phyloP scores from a whole-genome alignment of 1,140 invertebrate genomes.

The Cepaea nemoralis region DNA sequence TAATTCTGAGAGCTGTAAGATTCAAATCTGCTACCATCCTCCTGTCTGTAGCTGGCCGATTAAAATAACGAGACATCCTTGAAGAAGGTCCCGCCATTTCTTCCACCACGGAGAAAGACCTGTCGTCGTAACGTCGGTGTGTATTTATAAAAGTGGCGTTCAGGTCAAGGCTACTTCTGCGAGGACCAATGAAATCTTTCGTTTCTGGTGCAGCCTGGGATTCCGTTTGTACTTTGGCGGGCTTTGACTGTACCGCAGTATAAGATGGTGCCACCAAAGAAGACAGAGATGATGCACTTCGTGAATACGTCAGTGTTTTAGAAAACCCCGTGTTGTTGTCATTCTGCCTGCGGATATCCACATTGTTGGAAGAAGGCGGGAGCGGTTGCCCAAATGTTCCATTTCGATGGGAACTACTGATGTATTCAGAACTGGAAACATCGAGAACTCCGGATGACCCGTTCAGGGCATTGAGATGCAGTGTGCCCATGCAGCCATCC shows the following conservation, averaged over 20 bases:
- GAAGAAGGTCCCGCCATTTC: not conserved
- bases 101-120: not conserved
- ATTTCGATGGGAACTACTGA: not conserved
- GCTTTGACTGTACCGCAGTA: too few species aligned
- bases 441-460: not conserved
- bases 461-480: slow-evolving; percentile 19
- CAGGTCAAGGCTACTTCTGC: slow-evolving; percentile 19
- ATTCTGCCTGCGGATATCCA: not conserved
- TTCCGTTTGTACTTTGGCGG: too few species aligned
- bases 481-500: not conserved
- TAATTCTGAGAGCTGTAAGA: not conserved
- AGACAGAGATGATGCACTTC: not conserved
- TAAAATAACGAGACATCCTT: not conserved
- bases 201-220: too few species aligned
- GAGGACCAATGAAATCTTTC: not conserved
- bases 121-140: not conserved
- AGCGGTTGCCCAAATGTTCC: not conserved
- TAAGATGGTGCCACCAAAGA: not conserved
- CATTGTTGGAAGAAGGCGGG: not conserved
- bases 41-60: not conserved
- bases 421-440: not conserved
- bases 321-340: not conserved
- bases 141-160: not conserved
- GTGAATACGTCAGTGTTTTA: not conserved
- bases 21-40: not conserved